A percentile compares a stretch with the other conserved stretches of the same genome.
These are phyloP conservation scores for Coelopa frigida DNA, from an alignment of 1,140 invertebrate genomes.

Conservation along the genomic window DNA sequence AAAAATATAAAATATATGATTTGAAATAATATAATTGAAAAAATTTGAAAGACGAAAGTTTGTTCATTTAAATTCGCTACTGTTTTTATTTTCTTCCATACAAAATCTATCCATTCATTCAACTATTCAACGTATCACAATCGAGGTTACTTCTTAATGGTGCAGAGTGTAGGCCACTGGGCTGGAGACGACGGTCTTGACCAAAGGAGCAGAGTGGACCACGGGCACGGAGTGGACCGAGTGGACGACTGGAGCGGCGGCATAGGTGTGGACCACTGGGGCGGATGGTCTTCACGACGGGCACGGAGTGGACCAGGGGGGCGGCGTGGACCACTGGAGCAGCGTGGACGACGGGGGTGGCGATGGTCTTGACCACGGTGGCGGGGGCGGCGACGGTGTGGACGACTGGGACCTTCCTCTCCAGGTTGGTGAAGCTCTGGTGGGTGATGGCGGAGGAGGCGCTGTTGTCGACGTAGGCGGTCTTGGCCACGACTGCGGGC, in stretches of 20 bases:
- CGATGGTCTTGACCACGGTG: not conserved
- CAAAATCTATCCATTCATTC: too few species aligned
- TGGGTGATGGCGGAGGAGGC: conserved; percentile 47
- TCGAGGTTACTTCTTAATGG: too few species aligned
- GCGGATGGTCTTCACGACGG: not conserved
- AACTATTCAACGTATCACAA: too few species aligned
- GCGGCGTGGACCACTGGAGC: conserved; percentile 2
- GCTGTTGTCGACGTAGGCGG: conserved; percentile 28
- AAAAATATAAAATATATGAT: too few species aligned
- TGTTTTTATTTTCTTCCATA: too few species aligned
- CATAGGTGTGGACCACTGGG: not conserved
- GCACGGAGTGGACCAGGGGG: not conserved
- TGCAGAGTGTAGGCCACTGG: conserved; percentile 3
- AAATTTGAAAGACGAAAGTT: too few species aligned
- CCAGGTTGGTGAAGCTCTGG: conserved; percentile 44
- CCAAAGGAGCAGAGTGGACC: conserved; percentile 9
- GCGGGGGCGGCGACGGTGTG: not conserved
- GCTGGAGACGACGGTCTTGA: conserved; percentile 7
- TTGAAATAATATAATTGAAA: too few species aligned
- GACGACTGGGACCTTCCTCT: conserved; percentile 23
- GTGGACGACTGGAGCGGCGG: conserved; percentile 2
- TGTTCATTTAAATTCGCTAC: too few species aligned
- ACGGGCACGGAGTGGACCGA: not conserved
- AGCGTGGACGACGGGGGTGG: conserved; percentile 2
- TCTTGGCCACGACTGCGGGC: conserved; percentile 19